phyloP scores from a whole-genome alignment of 2,888 invertebrate species.

The Hermodice carunculata region DNA sequence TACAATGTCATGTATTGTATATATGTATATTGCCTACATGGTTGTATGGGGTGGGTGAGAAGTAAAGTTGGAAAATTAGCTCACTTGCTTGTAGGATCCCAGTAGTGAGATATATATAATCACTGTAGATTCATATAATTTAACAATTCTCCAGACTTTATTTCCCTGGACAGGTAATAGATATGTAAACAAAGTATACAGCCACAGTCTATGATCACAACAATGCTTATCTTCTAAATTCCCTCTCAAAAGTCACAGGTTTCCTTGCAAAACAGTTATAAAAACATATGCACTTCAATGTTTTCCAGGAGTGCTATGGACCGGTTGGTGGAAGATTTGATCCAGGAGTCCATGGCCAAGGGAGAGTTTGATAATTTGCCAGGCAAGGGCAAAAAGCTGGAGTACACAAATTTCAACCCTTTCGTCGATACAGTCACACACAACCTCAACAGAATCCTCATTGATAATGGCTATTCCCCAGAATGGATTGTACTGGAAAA shows the following conservation, averaged over 20 bases:
- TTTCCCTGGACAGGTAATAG: neutral
- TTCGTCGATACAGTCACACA: slow-evolving; percentile 90
- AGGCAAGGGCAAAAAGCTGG: slow-evolving; percentile 86
- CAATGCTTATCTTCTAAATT: no score
- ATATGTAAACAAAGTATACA: no score
- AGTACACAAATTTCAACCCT: slow-evolving; percentile 80
- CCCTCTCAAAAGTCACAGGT: no score
- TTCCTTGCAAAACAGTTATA: no score
- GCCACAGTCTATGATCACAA: no score
- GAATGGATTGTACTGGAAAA: slow-evolving; percentile 91
- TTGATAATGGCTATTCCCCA: slow-evolving; percentile 90
- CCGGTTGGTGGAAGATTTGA: slow-evolving; percentile 89
- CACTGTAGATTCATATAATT: neutral
- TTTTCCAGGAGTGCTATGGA: slow-evolving; percentile 79
- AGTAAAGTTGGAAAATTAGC: no score
- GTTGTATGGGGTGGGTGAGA: no score
- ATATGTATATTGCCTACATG: no score
- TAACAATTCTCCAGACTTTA: neutral
- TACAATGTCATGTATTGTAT: no score
- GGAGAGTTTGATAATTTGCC: slow-evolving; percentile 90
- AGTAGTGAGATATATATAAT: no score
- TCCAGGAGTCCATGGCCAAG: slow-evolving; percentile 90
- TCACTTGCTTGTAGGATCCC: no score
- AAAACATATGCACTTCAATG: neutral
- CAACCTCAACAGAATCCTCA: slow-evolving; percentile 86